Evolutionary conservation across 1,140 invertebrate genomes (phyloP), one percentile per base, ranked within the genome.

Genomic region (Lucilia sericata): DNA sequence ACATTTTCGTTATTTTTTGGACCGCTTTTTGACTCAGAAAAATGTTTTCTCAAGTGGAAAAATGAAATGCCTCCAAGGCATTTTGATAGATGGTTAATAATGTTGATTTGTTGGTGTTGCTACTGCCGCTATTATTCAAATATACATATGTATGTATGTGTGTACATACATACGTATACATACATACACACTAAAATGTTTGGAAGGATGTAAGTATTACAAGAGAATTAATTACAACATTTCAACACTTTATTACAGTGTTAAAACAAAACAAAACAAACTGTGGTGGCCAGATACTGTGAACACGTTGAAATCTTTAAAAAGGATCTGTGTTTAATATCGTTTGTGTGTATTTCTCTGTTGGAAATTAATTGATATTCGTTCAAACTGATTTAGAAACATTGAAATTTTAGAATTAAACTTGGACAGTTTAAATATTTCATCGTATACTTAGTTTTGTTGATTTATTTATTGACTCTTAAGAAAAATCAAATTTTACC

Each of bases 161-260:
- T 3, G 5, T 10, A 42, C 42, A 42, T 42, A 30, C 25, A 30
- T 30, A 42, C 42, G 42, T 42, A 42, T 10, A 3, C 5, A 42
- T 42, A 42, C 42, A 3, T 42, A 42, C 0, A 42, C 42, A 42
- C 42, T 42, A 8, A 42, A 10, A 42, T 42, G 42, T 78, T 78
- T 42, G 19, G n/a, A 42, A 12, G 19, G 12, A 70, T 70, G n/a
- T 19, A 25, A 74, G 74, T 85, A 49, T 87, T 91, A 86, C 88
- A 87, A 87, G 88, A 86, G 86, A 90, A 90, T 90, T 90, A 90
- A 90, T 90, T 89, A 90, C 88, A 89, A 89, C 88, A 49, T 80
- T 51, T 91, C 88, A 87, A 88, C 89, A 90, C 86, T 87, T 86
- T 87, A 90, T 90, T 88, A 85, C 19, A 47, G 14, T 25, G 25